Evolutionary conservation across 2,113 vertebrate genomes (phyloP).

Genomic region (Dissostichus mawsoni): DNA sequence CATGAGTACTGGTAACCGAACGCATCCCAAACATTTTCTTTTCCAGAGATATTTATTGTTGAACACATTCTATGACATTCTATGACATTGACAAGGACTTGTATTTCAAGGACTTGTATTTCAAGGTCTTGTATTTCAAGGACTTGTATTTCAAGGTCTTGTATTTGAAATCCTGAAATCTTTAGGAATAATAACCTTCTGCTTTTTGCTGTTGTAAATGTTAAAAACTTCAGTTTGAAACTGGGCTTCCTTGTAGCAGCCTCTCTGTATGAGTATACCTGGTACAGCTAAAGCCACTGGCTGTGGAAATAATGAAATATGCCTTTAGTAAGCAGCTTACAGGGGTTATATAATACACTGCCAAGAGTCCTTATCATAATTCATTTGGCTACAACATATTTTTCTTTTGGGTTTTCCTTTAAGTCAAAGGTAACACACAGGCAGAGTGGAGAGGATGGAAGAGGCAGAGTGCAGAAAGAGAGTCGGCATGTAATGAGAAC

Average conservation of each 20-base stretch:
- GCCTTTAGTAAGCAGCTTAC: constrained; percentile 5
- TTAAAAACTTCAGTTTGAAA: background rate
- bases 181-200: background rate
- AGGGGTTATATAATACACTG: constrained; percentile 6
- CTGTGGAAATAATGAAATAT: constrained; percentile 12
- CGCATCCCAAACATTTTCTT: too few relatives aligned
- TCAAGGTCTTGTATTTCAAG: background rate
- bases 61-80: too few relatives aligned
- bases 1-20: too few relatives aligned
- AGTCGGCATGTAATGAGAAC: background rate
- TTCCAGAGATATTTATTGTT: too few relatives aligned
- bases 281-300: background rate
- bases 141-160: background rate
- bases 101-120: background rate
- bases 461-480: background rate
- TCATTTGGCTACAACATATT: constrained; percentile 9
- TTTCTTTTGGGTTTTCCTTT: background rate
- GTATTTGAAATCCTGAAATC: background rate
- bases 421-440: constrained; percentile 14
- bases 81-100: too few relatives aligned
- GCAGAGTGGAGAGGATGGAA: background rate
- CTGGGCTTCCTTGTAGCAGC: background rate
- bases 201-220: background rate
- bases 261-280: background rate
- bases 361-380: constrained; percentile 26